These are phyloP conservation scores for Probosciger aterrimus DNA, from an alignment of 2,113 vertebrate genomes.

Conservation along the genomic window DNA sequence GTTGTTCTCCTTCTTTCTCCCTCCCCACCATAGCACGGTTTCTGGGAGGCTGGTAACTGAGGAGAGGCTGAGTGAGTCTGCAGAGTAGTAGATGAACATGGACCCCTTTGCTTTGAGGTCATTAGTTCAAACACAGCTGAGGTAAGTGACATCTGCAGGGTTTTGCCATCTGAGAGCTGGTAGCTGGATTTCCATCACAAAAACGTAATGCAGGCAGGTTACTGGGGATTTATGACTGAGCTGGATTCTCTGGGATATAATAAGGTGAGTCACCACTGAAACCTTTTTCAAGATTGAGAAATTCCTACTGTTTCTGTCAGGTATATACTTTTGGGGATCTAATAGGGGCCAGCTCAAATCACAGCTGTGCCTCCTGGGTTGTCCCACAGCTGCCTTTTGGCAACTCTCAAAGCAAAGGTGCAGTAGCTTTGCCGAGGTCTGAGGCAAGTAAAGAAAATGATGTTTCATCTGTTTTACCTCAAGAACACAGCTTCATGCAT, in stretches of 20 bases:
- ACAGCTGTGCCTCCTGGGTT: not conserved
- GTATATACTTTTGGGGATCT: not conserved
- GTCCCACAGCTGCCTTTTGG: not conserved
- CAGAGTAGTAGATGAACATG: fast-evolving
- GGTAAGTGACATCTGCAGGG: not conserved
- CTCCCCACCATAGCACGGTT: not conserved
- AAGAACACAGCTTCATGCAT: not conserved
- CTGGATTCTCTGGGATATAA: not conserved
- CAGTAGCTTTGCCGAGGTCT: not conserved
- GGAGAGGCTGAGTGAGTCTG: not conserved
- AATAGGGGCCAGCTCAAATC: not conserved
- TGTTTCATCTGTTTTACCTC: not conserved
- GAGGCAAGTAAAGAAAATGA: not conserved
- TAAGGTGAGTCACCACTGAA: not conserved
- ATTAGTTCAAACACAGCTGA: not conserved
- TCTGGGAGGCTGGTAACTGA: not conserved
- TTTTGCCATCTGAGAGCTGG: not conserved
- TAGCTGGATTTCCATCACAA: not conserved
- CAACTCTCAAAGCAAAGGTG: not conserved
- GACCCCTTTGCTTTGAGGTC: not conserved
- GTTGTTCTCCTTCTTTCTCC: not conserved
- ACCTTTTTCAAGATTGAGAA: not conserved
- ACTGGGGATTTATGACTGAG: not conserved
- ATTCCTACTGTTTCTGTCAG: not conserved
- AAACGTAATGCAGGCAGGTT: not conserved